A percentile compares a stretch with the other conserved stretches of the same genome.
These are phyloP conservation scores for Lytechinus variegatus DNA, from an alignment of 35 echinoderm and acorn worm species.

Conservation along the genomic window DNA sequence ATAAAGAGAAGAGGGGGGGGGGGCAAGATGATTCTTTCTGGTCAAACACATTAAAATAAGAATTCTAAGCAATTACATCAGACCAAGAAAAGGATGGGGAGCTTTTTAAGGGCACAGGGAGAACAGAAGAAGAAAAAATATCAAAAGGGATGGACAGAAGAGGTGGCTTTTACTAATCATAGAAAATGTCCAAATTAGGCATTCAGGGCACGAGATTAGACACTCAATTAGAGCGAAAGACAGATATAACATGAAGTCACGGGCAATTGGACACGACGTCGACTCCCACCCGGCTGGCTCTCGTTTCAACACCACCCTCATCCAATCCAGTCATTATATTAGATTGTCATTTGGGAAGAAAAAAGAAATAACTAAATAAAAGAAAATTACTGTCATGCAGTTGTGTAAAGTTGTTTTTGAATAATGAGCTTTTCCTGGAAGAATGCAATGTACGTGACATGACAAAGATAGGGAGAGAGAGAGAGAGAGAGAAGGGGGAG, in stretches of 20 bases:
- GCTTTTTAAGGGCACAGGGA: too few species aligned
- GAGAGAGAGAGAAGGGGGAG: neutral
- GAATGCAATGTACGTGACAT: neutral
- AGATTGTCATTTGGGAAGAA: neutral
- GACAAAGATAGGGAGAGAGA: neutral
- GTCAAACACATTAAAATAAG: too few species aligned
- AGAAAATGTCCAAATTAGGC: neutral
- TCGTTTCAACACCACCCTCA: neutral
- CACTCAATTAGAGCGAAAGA: neutral
- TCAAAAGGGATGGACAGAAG: neutral
- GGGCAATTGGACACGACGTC: neutral
- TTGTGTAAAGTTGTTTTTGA: neutral
- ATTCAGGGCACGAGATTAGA: neutral
- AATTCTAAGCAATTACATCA: too few species aligned
- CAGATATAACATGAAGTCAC: neutral
- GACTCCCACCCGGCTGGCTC: neutral
- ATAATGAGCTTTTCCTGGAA: neutral
- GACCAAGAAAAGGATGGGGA: too few species aligned
- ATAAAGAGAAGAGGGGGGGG: too few species aligned
- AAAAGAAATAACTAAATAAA: neutral
- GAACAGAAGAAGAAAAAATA: neutral
- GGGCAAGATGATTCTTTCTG: too few species aligned
- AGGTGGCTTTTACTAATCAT: neutral
- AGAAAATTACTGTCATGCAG: neutral
- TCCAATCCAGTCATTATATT: neutral